phyloP scores from a whole-genome alignment of 2,888 invertebrate species.

The Eudemis profundana region DNA sequence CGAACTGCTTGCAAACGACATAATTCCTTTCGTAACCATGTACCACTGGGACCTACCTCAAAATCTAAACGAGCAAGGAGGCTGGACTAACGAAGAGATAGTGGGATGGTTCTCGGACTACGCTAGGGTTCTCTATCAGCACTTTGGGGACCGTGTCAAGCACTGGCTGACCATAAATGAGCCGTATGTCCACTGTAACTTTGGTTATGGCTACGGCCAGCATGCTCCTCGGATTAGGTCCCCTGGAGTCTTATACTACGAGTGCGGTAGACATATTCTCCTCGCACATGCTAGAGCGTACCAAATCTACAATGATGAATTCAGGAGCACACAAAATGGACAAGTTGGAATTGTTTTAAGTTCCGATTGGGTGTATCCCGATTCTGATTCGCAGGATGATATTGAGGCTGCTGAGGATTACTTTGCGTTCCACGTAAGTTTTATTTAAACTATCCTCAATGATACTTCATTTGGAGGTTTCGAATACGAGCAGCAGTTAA shows the following conservation, averaged over 20 bases:
- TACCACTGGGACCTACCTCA: constrained; percentile 86
- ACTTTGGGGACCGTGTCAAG: constrained; percentile 83
- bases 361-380: constrained; percentile 28
- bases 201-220: constrained; percentile 58
- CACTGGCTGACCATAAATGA: constrained; percentile 89
- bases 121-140: constrained; percentile 67
- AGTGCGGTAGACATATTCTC: constrained; percentile 27
- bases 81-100: constrained; percentile 61
- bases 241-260: constrained; percentile 16
- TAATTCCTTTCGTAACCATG: constrained; percentile 84
- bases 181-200: constrained; percentile 68
- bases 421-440: constrained; percentile 27
- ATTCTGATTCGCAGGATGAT: constrained; percentile 20
- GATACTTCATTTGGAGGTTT: no score
- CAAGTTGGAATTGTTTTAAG: constrained; percentile 28
- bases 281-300: constrained; percentile 66
- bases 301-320: constrained; percentile 58
- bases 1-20: constrained; percentile 81
- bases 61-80: constrained; percentile 51
- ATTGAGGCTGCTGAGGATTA: constrained; percentile 18
- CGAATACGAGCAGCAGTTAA: no score
- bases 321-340: constrained; percentile 31
- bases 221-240: constrained; percentile 14
- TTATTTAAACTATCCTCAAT: neutral
- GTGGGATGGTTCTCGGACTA: constrained; percentile 64